Evolutionary conservation across 2,797 vertebrate genomes (phyloP), one percentile per base, ranked within the genome.

Genomic region (Hephaestus fuliginosus): DNA sequence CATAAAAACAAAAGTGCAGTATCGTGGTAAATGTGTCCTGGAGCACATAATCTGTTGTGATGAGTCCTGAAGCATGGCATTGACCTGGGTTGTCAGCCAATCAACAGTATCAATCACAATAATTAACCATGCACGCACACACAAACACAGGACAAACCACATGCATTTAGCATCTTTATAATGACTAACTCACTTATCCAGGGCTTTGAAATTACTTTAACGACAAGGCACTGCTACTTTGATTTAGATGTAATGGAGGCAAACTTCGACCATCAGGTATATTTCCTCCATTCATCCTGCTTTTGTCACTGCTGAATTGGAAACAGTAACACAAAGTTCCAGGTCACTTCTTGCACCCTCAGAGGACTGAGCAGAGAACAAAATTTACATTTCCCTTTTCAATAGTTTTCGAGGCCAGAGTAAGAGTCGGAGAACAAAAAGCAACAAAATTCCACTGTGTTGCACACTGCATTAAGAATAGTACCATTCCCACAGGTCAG

Each of bases 51-150:
- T 83, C 60, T 81, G 43, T 56, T 88, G 71, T 74, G 74, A 86
- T 78, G 72, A 80, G 69, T 77, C 68, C 39, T 79, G 70, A 71
- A 85, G 79, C 80, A 70, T 3, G 2, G 44, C 69, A 86, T 85
- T 86, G 90, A 91, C 74, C 74, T 2, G 1, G 49, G 39, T 70
- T 75, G 83, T 70, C 81, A 66, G 78, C 71, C 55, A 83, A 88
- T 91, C 74, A 86, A 86, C 81, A 73, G 82, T 90, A 90, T 88
- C 80, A 86, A 88, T 89, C 67, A 71, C 63, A 56, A 74, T 85
- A 87, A 88, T 84, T 86, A 86, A 86, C 43, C 44, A 82, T 67
- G 63, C 53, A 78, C 68, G 65, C 68, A 70, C 60, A 84, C 62
- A 70, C 44, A 55, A 30, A 58, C 14, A 53, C 7, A 52, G 28